These are phyloP conservation scores for Manduca sexta DNA, from an alignment of 1,140 invertebrate species.

Conservation along the genomic window DNA sequence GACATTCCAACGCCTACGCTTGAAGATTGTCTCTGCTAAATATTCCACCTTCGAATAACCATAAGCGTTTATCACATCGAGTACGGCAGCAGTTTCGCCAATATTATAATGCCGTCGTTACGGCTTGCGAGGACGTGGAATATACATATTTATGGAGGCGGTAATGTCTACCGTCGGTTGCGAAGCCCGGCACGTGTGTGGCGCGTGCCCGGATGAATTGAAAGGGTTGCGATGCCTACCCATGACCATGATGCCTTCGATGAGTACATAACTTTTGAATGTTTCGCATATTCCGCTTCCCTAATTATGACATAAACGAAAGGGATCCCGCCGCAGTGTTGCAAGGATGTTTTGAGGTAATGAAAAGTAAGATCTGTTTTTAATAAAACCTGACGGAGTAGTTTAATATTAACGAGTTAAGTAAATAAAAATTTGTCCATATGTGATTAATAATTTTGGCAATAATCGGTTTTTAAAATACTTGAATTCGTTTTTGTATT, in stretches of 20 bases:
- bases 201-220: slow-evolving; percentile 39
- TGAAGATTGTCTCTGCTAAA: slow-evolving; percentile 8
- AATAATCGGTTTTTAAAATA: too few relatives aligned
- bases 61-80: slow-evolving; percentile 23
- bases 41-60: slow-evolving; percentile 17
- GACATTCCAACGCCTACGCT: slow-evolving; percentile 2
- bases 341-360: too few relatives aligned
- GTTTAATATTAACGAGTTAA: too few relatives aligned
- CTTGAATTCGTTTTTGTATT: too few relatives aligned
- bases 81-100: slow-evolving; percentile 19
- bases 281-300: not conserved
- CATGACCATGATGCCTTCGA: slow-evolving; percentile 4
- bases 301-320: not conserved
- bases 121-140: slow-evolving; percentile 14
- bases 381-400: too few relatives aligned
- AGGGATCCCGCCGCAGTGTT: not conserved
- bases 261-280: not conserved
- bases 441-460: too few relatives aligned
- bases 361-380: too few relatives aligned
- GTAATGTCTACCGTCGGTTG: slow-evolving; percentile 28
- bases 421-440: too few relatives aligned
- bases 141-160: slow-evolving; percentile 29
- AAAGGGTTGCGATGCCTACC: slow-evolving; percentile 27
- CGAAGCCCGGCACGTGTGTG: slow-evolving; percentile 34
- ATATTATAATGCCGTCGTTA: slow-evolving; percentile 31